A percentile compares a stretch with the other conserved stretches of the same genome.
phyloP scores from a whole-genome alignment of 2,113 vertebrate genomes.

The Phrynocephalus versicolor region DNA sequence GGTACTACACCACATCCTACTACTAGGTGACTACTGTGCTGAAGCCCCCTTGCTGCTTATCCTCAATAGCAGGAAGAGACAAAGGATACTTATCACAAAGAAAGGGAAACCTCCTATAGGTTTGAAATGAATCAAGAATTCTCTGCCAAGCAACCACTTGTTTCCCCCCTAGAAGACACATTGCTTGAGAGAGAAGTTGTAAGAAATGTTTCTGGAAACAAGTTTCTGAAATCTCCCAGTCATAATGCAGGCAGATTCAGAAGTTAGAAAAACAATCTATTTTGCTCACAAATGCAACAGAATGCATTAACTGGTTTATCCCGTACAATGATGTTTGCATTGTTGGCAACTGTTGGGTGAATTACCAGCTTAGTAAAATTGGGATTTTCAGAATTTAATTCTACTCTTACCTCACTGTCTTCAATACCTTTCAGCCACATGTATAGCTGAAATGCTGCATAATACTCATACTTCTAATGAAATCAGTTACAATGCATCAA shows the following conservation, averaged over 20 bases:
- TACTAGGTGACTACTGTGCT: not conserved
- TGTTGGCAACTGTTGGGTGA: not conserved
- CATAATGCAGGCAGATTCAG: not conserved
- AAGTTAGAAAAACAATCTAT: not conserved
- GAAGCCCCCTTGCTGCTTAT: not conserved
- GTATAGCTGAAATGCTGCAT: not conserved
- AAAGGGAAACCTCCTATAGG: not conserved
- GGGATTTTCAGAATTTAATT: not conserved
- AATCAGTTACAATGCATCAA: not conserved
- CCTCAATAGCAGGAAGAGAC: not conserved
- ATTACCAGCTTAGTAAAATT: too few relatives aligned
- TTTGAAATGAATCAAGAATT: not conserved
- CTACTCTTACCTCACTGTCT: not conserved
- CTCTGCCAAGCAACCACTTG: not conserved
- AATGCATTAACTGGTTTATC: too few relatives aligned
- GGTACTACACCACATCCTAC: not conserved
- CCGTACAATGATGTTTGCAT: too few relatives aligned
- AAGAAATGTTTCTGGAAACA: not conserved
- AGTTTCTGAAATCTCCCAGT: not conserved
- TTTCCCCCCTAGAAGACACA: too few relatives aligned
- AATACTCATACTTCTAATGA: not conserved
- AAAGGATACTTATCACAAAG: not conserved
- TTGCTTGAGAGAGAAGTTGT: not conserved
- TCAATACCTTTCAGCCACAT: not conserved
- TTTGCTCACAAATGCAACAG: not conserved